These are phyloP conservation scores for Artemia sinica DNA, from an alignment of 2,888 invertebrate genomes.

Conservation along the genomic window DNA sequence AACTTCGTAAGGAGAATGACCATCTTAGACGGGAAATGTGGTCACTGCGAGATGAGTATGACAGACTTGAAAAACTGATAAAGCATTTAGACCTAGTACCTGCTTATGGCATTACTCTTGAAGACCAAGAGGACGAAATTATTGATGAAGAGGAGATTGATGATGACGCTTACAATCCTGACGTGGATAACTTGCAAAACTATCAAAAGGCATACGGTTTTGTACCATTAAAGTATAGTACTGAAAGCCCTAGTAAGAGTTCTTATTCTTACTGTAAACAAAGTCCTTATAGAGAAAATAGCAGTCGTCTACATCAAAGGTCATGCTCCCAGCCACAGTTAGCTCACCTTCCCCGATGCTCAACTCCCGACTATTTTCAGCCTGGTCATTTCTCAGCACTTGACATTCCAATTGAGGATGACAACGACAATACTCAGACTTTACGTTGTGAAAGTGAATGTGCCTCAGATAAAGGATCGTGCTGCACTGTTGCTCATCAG, in stretches of 20 bases:
- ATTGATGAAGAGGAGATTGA: not conserved
- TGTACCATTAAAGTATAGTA: constrained; percentile 17
- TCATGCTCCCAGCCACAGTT: constrained; percentile 17
- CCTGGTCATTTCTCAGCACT: constrained; percentile 8
- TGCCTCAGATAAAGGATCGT: not conserved
- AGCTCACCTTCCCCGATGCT: not conserved
- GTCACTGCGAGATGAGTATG: constrained; percentile 70
- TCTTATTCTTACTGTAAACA: not conserved
- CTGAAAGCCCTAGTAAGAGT: constrained; percentile 12
- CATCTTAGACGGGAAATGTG: constrained; percentile 70
- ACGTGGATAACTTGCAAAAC: constrained; percentile 25
- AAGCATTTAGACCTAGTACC: constrained; percentile 33
- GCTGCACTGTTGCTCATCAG: not conserved
- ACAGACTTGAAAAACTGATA: constrained; percentile 60
- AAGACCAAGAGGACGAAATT: constrained; percentile 21
- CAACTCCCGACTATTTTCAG: constrained; percentile 13
- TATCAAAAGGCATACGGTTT: constrained; percentile 25
- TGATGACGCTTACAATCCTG: constrained; percentile 20
- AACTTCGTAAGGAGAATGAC: constrained; percentile 69
- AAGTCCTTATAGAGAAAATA: constrained; percentile 10
- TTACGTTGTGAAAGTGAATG: not conserved
- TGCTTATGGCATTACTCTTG: constrained; percentile 20
- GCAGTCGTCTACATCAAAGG: not conserved
- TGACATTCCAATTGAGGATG: constrained; percentile 2
- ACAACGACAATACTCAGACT: not conserved